phyloP scores from a whole-genome alignment of 2,113 vertebrate genomes.

The Petaurus breviceps region DNA sequence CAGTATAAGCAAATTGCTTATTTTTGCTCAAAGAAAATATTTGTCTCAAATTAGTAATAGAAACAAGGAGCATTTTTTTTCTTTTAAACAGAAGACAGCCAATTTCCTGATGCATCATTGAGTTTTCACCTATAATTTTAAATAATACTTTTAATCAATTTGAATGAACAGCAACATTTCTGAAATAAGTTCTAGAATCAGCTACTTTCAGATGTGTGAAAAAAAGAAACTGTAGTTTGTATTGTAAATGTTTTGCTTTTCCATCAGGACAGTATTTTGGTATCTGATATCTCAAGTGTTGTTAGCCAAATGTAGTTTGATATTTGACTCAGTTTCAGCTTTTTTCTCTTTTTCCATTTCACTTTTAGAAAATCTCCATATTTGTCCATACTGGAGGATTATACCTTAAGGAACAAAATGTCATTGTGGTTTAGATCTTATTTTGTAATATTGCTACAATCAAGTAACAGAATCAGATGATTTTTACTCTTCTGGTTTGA shows the following conservation, averaged over 20 bases:
- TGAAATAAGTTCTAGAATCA: slow-evolving; percentile 10
- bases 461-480: neutral
- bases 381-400: neutral
- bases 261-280: neutral
- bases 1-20: neutral
- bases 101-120: slow-evolving; percentile 37
- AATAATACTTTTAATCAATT: slow-evolving; percentile 33
- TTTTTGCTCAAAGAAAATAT: slow-evolving; percentile 63
- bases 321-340: neutral
- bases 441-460: neutral
- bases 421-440: neutral
- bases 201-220: slow-evolving; percentile 1
- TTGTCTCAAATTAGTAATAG: slow-evolving; percentile 53
- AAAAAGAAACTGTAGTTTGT: slow-evolving; percentile 32
- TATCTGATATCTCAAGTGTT: slow-evolving; percentile 27
- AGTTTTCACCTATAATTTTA: slow-evolving; percentile 32
- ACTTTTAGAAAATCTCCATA: neutral
- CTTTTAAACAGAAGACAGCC: slow-evolving; percentile 48
- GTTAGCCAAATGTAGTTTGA: neutral
- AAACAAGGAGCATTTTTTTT: slow-evolving; percentile 55
- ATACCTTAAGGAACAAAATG: neutral
- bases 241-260: slow-evolving; percentile 33
- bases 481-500: neutral
- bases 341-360: neutral
- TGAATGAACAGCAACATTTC: slow-evolving; percentile 12